Conservation (phyloP, 92 coral and sea anemone genomes). For the Porites rus region DNA sequence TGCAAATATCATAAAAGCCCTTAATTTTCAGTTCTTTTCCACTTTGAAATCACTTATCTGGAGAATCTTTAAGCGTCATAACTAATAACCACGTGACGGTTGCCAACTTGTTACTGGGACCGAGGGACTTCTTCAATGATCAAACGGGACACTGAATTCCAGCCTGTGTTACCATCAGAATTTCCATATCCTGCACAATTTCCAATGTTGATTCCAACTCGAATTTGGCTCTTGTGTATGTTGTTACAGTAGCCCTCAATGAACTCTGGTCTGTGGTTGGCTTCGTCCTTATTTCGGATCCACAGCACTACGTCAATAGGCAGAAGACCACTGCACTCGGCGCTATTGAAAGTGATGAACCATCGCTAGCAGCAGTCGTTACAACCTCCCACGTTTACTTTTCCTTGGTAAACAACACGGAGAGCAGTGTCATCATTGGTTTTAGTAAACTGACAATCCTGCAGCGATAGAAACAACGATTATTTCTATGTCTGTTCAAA, state of each 20-base stretch:
- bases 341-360: conserved; percentile 59
- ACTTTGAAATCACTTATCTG: no score
- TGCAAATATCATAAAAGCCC: no score
- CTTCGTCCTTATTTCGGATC: background rate
- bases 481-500: no score
- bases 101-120: background rate
- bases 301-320: conserved; percentile 30
- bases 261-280: conserved; percentile 11
- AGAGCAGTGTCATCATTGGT: conserved; percentile 14
- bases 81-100: background rate
- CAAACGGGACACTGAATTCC: conserved; percentile 56
- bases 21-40: no score
- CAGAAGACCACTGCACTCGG: conserved; percentile 43
- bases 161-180: conserved; percentile 37
- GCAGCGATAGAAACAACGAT: background rate
- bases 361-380: conserved; percentile 41
- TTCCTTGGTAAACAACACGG: conserved; percentile 51
- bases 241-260: conserved; percentile 55
- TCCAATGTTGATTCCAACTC: conserved; percentile 55
- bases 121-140: conserved; percentile 55
- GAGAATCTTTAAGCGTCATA: no score
- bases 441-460: conserved; percentile 37
- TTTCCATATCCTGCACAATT: conserved; percentile 21
- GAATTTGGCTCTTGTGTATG: conserved; percentile 35
- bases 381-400: background rate